Evolutionary conservation across 2,113 vertebrate genomes (phyloP).

Genomic region (Lagopus muta): DNA sequence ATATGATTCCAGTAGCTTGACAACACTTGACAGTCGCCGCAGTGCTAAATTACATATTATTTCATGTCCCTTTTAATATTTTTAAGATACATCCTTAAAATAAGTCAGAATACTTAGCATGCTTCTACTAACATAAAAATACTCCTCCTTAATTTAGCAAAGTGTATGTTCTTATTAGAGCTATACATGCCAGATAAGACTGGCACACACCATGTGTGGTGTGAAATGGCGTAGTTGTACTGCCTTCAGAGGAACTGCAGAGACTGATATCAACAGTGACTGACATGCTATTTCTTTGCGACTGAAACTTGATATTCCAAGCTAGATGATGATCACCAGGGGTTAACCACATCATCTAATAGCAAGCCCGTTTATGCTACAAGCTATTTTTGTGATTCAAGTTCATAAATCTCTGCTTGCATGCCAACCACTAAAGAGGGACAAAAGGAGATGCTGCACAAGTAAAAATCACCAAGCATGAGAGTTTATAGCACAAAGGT

Average conservation of each 20-base stretch:
- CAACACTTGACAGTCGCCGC: constrained; percentile 51
- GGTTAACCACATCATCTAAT: background rate
- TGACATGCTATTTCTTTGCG: background rate
- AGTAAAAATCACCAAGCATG: background rate
- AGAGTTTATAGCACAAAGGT: background rate
- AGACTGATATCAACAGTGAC: background rate
- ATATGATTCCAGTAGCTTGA: constrained; percentile 60
- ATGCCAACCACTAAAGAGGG: background rate
- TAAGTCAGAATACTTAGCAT: constrained; percentile 19
- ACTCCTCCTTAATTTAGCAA: constrained; percentile 54
- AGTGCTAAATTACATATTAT: constrained; percentile 50
- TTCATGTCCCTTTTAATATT: constrained; percentile 38
- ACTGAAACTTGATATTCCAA: background rate
- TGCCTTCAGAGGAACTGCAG: constrained; percentile 8
- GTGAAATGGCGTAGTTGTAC: background rate
- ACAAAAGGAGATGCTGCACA: background rate
- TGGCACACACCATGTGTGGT: constrained; percentile 30
- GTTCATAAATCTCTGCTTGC: background rate
- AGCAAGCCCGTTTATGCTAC: background rate
- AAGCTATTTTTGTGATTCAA: background rate
- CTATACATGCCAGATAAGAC: constrained; percentile 28
- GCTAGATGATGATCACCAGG: background rate
- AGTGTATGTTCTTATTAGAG: constrained; percentile 46
- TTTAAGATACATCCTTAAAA: constrained; percentile 48
- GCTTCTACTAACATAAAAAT: constrained; percentile 47